These are phyloP conservation scores for Pelecanus crispus DNA, from an alignment of 2,113 vertebrate genomes.

Conservation along the genomic window DNA sequence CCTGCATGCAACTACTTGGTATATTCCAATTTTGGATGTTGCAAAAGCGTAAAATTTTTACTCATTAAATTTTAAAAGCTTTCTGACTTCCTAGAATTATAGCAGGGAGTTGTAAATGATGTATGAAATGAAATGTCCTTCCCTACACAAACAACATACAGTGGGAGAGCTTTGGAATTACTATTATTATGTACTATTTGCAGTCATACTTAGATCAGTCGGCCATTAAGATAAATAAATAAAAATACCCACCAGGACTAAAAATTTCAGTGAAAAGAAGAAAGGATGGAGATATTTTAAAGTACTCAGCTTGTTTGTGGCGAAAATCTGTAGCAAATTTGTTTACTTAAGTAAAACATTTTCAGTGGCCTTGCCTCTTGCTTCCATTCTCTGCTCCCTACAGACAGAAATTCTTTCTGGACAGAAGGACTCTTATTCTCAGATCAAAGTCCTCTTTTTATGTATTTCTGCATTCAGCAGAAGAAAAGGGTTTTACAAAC, in stretches of 20 bases:
- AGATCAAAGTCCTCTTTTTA: not conserved
- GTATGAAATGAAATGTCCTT: constrained; percentile 47
- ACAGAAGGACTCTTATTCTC: not conserved
- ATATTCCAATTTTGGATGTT: not conserved
- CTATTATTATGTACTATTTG: constrained; percentile 24
- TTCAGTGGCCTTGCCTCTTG: not conserved
- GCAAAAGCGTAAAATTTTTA: constrained; percentile 19
- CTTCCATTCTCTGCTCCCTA: not conserved
- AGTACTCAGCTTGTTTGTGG: not conserved
- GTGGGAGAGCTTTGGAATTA: constrained; percentile 16
- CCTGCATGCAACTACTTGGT: not conserved
- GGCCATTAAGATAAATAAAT: constrained; percentile 50
- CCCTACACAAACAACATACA: not conserved
- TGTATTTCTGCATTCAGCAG: not conserved
- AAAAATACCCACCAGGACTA: not conserved
- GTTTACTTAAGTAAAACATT: not conserved
- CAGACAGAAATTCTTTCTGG: not conserved
- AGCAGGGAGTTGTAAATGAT: constrained; percentile 31
- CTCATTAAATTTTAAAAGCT: constrained; percentile 59
- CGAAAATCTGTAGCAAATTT: not conserved
- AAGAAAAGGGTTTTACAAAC: not conserved
- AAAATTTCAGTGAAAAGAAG: not conserved
- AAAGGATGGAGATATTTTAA: not conserved
- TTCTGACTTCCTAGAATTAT: constrained; percentile 44
- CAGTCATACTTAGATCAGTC: constrained; percentile 5